These are phyloP conservation scores for Reticulitermes lucifugus DNA, from an alignment of 2,888 invertebrate species.

Conservation along the genomic window DNA sequence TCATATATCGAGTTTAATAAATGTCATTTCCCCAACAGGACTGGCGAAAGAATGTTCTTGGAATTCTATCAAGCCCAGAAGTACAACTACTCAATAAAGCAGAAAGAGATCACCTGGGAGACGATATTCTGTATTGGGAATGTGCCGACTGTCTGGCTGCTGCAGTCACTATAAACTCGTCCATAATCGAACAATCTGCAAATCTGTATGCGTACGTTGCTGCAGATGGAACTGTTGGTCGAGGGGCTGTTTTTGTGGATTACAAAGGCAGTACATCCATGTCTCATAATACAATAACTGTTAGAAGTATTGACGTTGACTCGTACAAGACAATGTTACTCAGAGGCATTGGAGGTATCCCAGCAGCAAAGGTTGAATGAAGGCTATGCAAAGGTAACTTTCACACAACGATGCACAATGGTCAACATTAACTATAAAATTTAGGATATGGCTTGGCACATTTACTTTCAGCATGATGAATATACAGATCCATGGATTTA, in stretches of 20 bases:
- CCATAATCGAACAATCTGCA: background rate
- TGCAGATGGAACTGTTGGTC: background rate
- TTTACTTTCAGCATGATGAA: too few species aligned
- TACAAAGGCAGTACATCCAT: background rate
- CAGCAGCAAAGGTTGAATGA: too few species aligned
- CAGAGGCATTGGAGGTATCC: background rate
- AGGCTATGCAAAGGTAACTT: too few species aligned
- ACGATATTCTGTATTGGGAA: background rate
- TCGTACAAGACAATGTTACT: background rate
- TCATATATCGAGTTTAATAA: too few species aligned
- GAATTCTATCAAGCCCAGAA: constrained; percentile 60
- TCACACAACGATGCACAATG: too few species aligned
- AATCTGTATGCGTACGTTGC: background rate
- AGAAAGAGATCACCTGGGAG: constrained; percentile 58
- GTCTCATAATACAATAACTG: constrained; percentile 25
- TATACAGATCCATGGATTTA: too few species aligned
- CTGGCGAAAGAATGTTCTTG: constrained; percentile 67
- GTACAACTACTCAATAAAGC: constrained; percentile 67
- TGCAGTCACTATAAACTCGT: background rate
- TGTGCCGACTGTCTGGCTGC: constrained; percentile 37
- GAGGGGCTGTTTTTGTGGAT: constrained; percentile 43
- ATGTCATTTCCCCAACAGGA: constrained; percentile 61
- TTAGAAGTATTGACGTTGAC: constrained; percentile 21
- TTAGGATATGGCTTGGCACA: too few species aligned
- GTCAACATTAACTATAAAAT: too few species aligned